Conservation (phyloP, 2,113 vertebrate species). For the Athene noctua region DNA sequence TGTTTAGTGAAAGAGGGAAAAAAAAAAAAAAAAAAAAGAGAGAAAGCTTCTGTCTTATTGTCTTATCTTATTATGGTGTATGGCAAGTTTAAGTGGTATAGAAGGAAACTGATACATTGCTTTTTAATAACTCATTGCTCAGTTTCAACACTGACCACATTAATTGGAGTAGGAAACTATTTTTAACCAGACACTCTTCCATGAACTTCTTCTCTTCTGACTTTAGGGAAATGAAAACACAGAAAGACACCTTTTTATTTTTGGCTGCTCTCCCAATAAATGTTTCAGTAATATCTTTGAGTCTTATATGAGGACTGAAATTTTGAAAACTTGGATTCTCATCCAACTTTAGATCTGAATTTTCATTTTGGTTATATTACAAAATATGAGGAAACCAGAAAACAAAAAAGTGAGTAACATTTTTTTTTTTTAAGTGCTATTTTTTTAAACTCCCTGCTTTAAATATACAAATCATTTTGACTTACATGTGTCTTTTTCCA, state of each 20-base stretch:
- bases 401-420: fast-evolving
- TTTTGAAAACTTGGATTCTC: background rate
- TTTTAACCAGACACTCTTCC: background rate
- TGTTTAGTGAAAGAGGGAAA: background rate
- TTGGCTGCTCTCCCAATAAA: background rate
- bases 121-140: background rate
- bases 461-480: background rate
- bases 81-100: background rate
- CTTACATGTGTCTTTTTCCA: background rate
- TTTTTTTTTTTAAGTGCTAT: background rate
- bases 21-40: background rate
- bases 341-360: background rate
- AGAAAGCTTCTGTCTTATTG: background rate
- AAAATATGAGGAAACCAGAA: background rate
- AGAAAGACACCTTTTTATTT: background rate
- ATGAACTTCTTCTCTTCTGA: background rate
- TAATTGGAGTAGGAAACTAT: background rate
- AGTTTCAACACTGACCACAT: background rate
- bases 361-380: background rate
- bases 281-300: background rate
- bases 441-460: background rate
- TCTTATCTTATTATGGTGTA: background rate
- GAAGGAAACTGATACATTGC: background rate
- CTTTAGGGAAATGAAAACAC: background rate
- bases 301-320: background rate